Base-by-base conservation (phyloP, 2,888 invertebrate genomes). In the Xanthostigma xanthostigma region DNA sequence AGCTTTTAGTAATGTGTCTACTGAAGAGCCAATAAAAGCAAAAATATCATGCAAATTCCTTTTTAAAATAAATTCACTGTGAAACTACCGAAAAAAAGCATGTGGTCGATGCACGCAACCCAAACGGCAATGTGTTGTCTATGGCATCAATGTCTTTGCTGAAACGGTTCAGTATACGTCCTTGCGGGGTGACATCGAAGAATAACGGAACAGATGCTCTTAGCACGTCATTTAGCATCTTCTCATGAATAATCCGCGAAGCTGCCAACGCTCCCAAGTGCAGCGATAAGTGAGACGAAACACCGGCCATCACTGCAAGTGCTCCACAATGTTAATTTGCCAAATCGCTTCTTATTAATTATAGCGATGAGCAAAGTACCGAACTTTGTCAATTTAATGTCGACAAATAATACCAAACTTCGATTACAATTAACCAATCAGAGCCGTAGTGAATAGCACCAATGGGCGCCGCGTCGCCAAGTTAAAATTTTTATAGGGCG, bases 151-250 rank as follows among this genome's bases (percentile, higher is more conserved):
- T 69, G 66, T 84, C 83, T 73, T 82, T 83, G 64, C 79, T 76
- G 73, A 83, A 83, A 57, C 85, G 75, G 73, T 84, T 85, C 67
- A 86, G 75, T 64, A 85, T 76, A 64, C 87, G 74, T 65, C 87
- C 86, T 54, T 80, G 72, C 53, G 87, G 86, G 59, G 85, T 87
- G 58, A 84, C 80, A 69, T 87, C 85, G 74, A 81, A 86, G 74
- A 84, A 86, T 62, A 78, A 76, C 62, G 75, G 72, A 67, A 75
- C 69, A 50, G 84, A 81, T 57, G 78, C 77, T 63, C 76, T 73
- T 60, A 87, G 67, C 61, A 83, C 75, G 62, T 78, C 75, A 56
- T 62, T 64, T 58, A 86, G 73, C 66, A 84, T 71, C 56, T 70
- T 68, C 59, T 71, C 67, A 72, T 85, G 85, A 60, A 85, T 73